These are phyloP conservation scores for Nixonia krombeini DNA, from an alignment of 1,140 invertebrate species.

Conservation along the genomic window DNA sequence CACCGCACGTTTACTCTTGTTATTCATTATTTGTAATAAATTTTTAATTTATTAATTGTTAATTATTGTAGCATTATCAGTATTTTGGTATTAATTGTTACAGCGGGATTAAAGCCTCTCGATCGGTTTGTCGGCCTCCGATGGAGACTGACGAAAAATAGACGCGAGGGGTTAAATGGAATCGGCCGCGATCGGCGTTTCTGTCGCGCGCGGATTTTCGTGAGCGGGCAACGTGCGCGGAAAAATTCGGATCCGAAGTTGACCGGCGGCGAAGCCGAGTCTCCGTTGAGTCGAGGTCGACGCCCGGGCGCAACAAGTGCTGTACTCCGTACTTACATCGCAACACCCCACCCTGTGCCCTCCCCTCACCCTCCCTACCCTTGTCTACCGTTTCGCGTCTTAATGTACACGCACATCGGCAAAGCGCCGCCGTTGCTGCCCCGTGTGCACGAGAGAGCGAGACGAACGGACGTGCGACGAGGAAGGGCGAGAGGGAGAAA, in stretches of 20 bases:
- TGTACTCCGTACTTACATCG: constrained; percentile 51
- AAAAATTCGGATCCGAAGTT: constrained; percentile 29
- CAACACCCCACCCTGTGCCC: constrained; percentile 15
- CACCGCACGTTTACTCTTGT: too few species aligned
- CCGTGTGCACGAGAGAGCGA: not conserved
- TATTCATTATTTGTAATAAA: too few species aligned
- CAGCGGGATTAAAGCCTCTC: not conserved
- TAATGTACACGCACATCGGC: constrained; percentile 13
- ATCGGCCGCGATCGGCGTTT: too few species aligned
- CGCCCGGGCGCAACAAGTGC: constrained; percentile 70
- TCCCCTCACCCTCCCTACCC: constrained; percentile 23
- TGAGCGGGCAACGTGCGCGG: too few species aligned
- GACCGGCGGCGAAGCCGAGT: constrained; percentile 14
- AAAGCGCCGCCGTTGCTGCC: not conserved
- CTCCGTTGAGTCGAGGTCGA: constrained; percentile 64
- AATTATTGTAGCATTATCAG: too few species aligned
- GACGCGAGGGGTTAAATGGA: too few species aligned
- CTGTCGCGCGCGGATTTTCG: too few species aligned
- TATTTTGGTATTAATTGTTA: too few species aligned
- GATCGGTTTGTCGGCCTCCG: too few species aligned
- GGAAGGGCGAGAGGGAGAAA: constrained; percentile 1
- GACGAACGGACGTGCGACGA: constrained; percentile 6
- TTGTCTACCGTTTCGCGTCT: constrained; percentile 11
- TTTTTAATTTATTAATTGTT: too few species aligned
- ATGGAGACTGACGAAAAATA: too few species aligned